Conservation (phyloP, 1,140 invertebrate species). For the Augochlora pura region DNA sequence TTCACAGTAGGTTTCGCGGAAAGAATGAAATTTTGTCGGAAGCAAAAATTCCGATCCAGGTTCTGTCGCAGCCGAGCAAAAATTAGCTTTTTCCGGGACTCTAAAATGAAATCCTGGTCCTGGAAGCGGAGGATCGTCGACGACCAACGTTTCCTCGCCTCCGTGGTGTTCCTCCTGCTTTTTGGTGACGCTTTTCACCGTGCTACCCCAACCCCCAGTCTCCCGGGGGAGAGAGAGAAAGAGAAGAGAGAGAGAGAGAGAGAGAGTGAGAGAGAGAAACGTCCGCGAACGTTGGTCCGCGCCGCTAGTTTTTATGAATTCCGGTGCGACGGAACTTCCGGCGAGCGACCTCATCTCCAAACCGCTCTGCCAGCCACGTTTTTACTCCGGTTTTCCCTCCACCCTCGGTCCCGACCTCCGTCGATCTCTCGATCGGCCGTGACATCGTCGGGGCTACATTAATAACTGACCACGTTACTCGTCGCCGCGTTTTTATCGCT, state of each 20-base stretch:
- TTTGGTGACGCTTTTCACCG: conserved; percentile 36
- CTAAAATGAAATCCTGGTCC: conserved; percentile 16
- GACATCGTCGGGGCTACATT: conserved; percentile 44
- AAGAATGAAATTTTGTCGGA: no score
- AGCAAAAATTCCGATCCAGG: no score
- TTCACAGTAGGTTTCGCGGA: no score
- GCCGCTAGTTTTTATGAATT: conserved; percentile 69
- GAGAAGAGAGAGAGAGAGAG: conserved; percentile 15
- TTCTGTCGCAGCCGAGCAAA: neutral
- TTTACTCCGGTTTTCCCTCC: conserved; percentile 24
- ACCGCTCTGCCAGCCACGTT: conserved; percentile 39
- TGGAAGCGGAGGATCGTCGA: conserved; percentile 19
- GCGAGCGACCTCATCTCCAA: conserved; percentile 65
- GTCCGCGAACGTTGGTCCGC: conserved; percentile 39
- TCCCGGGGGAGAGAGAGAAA: conserved; percentile 18
- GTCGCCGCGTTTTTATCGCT: conserved; percentile 43
- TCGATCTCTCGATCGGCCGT: conserved; percentile 48
- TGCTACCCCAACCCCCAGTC: neutral
- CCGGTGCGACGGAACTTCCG: conserved; percentile 67
- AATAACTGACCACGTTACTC: conserved; percentile 49
- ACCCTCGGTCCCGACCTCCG: conserved; percentile 10
- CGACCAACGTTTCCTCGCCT: conserved; percentile 17
- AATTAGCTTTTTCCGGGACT: conserved; percentile 5
- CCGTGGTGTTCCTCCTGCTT: conserved; percentile 15
- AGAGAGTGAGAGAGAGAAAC: conserved; percentile 32